Percentiles rank a stretch among this genome's conserved stretches.
Conservation (phyloP, 2,888 invertebrate species). For the Apodemia mormo region DNA sequence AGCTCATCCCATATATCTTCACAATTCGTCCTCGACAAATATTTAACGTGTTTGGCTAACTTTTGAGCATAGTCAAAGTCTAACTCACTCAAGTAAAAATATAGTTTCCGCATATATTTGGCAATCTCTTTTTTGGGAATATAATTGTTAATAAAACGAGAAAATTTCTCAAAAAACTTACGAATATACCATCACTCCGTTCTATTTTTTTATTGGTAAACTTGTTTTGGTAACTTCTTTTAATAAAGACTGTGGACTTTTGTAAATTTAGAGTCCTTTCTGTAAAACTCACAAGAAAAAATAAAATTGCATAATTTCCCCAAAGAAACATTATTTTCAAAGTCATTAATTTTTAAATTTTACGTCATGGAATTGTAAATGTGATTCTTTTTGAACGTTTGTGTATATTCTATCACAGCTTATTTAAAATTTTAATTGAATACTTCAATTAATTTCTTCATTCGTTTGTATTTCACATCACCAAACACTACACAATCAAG, state of each 20-base stretch:
- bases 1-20: slow-evolving; percentile 47
- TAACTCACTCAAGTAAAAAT: slow-evolving; percentile 41
- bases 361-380: not conserved
- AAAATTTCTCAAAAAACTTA: slow-evolving; percentile 49
- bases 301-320: not conserved
- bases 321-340: not conserved
- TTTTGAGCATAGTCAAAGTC: slow-evolving; percentile 42
- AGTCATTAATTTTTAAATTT: not conserved
- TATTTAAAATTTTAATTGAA: slow-evolving; percentile 50
- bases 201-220: not conserved
- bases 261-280: not conserved
- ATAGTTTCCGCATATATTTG: slow-evolving; percentile 46
- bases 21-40: slow-evolving; percentile 43
- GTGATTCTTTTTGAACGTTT: slow-evolving; percentile 16
- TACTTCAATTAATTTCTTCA: slow-evolving; percentile 36
- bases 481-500: slow-evolving; percentile 48
- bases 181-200: slow-evolving; percentile 48
- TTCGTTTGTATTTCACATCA: slow-evolving; percentile 43
- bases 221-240: not conserved
- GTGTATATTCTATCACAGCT: slow-evolving; percentile 51
- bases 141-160: slow-evolving; percentile 45
- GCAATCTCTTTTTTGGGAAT: slow-evolving; percentile 46
- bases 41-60: slow-evolving; percentile 45
- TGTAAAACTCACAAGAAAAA: not conserved
- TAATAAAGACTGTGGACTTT: not conserved